phyloP scores from a whole-genome alignment of 2,888 invertebrate species.

The Helobdella robusta region DNA sequence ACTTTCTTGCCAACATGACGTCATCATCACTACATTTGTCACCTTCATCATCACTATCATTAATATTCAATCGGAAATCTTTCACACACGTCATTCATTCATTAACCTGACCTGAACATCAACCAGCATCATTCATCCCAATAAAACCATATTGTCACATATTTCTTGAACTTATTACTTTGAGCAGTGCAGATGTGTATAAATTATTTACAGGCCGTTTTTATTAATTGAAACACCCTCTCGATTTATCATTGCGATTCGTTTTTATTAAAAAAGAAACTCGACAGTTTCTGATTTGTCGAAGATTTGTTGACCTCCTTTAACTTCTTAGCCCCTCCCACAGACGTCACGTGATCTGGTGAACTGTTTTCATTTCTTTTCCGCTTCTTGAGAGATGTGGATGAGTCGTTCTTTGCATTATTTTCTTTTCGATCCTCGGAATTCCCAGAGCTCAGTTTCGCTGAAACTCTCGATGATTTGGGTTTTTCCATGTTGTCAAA shows the following conservation, averaged over 20 bases:
- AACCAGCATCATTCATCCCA: too few relatives aligned
- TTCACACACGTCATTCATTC: too few relatives aligned
- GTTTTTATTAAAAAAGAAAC: constrained; percentile 11
- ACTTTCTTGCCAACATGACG: too few relatives aligned
- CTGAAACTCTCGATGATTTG: constrained; percentile 1
- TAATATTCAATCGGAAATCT: too few relatives aligned
- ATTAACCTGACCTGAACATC: too few relatives aligned
- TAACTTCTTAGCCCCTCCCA: not conserved
- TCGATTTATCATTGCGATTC: not conserved
- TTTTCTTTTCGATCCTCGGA: not conserved
- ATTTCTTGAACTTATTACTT: too few relatives aligned
- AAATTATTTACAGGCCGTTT: not conserved
- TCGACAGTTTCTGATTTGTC: constrained; percentile 9
- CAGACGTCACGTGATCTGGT: not conserved
- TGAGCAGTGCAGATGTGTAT: too few relatives aligned
- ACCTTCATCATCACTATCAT: too few relatives aligned
- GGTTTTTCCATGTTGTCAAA: constrained; percentile 42
- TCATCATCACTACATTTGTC: too few relatives aligned
- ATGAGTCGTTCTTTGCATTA: not conserved
- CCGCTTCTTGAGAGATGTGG: not conserved
- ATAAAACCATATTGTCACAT: too few relatives aligned
- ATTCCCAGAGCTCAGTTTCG: not conserved
- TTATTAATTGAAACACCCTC: not conserved
- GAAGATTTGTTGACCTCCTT: too few relatives aligned
- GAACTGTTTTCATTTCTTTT: not conserved